These are phyloP conservation scores for Engraulis encrasicolus DNA, from an alignment of 2,113 vertebrate genomes.

Conservation along the genomic window DNA sequence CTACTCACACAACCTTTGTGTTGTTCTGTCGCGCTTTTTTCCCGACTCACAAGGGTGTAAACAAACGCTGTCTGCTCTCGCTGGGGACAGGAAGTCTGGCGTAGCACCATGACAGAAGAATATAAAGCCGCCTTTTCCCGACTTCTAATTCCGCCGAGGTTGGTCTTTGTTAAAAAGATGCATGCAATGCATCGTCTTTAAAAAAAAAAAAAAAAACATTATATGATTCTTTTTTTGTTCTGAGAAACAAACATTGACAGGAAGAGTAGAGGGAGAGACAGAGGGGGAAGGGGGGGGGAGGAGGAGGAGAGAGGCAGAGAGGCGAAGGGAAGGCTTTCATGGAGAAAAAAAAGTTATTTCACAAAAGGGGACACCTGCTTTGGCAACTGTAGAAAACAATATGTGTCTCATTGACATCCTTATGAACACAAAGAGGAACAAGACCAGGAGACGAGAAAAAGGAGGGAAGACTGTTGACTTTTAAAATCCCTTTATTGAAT, in stretches of 20 bases:
- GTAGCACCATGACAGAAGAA: neutral
- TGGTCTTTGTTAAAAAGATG: neutral
- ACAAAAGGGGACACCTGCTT: constrained; percentile 15
- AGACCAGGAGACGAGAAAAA: no score
- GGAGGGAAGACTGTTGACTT: no score
- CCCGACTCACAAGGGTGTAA: neutral
- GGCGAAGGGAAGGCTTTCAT: neutral
- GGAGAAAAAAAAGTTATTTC: neutral
- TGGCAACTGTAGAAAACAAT: constrained; percentile 16
- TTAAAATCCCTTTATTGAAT: no score
- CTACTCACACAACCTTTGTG: neutral
- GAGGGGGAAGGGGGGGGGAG: neutral
- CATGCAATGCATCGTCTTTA: neutral
- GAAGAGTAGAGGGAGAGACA: neutral
- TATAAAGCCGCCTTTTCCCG: neutral
- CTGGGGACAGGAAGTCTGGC: neutral
- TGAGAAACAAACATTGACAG: constrained; percentile 2
- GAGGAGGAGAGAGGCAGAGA: neutral
- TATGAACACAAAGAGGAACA: neutral
- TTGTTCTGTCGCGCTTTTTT: neutral
- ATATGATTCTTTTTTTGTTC: constrained; percentile 5
- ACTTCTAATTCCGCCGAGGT: neutral
- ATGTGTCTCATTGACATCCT: neutral
- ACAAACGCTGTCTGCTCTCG: neutral
- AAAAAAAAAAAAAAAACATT: no score